phyloP scores from a whole-genome alignment of 2,888 invertebrate species.

The Gryllus longicercus region DNA sequence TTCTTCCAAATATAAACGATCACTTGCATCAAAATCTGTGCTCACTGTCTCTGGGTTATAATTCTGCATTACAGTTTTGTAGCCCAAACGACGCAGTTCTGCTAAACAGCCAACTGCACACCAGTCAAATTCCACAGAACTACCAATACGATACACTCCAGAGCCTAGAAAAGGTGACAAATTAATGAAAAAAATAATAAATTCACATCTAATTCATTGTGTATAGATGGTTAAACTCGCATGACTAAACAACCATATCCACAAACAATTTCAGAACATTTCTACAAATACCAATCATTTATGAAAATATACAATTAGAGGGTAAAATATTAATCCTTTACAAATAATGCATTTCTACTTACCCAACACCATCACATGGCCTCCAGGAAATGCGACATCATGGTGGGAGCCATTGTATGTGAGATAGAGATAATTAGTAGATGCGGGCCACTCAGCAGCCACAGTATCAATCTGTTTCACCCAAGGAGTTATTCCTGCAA shows the following conservation, averaged over 20 bases:
- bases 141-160: slow-evolving; percentile 95
- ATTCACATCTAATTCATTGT: slow-evolving; percentile 21
- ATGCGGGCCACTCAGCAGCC: slow-evolving; percentile 98
- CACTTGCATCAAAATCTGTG: slow-evolving; percentile 99
- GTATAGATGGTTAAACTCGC: background rate
- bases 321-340: background rate
- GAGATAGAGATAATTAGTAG: slow-evolving; percentile 96
- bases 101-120: slow-evolving; percentile 95
- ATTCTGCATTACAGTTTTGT: slow-evolving; percentile 96
- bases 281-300: slow-evolving; percentile 23
- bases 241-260: too few species aligned
- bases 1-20: slow-evolving; percentile 97
- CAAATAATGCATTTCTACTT: slow-evolving; percentile 36
- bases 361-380: slow-evolving; percentile 84
- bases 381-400: slow-evolving; percentile 77
- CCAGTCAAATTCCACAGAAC: slow-evolving; percentile 99
- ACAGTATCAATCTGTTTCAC: slow-evolving; percentile 99
- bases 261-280: background rate
- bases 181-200: background rate
- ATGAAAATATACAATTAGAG: slow-evolving; percentile 30
- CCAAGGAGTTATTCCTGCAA: slow-evolving; percentile 68
- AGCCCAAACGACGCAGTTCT: slow-evolving; percentile 80
- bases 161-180: slow-evolving; percentile 55
- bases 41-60: slow-evolving; percentile 99
- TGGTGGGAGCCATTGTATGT: slow-evolving; percentile 88